Conservation (phyloP, 2,797 vertebrate genomes). For the Melanotaenia parkinsoni region DNA sequence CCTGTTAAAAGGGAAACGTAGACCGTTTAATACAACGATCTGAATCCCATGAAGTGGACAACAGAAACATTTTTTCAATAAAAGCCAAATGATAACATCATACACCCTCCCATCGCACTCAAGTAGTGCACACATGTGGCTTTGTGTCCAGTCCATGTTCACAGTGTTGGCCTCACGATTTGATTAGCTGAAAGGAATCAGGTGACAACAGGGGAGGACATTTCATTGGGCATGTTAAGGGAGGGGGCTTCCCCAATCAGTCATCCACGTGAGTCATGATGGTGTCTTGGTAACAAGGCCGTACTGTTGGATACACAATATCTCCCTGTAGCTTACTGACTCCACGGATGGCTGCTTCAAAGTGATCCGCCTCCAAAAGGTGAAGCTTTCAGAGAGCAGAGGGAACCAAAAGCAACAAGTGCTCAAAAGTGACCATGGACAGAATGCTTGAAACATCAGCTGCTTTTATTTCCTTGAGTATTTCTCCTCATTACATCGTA, state of each 20-base stretch:
- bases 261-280: slow-evolving; percentile 50
- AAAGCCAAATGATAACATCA: neutral
- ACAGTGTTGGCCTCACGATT: slow-evolving; percentile 1
- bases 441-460: neutral
- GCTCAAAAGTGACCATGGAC: slow-evolving; percentile 15
- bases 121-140: slow-evolving; percentile 18
- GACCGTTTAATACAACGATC: slow-evolving; percentile 21
- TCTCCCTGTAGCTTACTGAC: slow-evolving; percentile 64
- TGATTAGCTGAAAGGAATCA: slow-evolving; percentile 48
- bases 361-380: slow-evolving; percentile 60
- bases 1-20: slow-evolving; percentile 80
- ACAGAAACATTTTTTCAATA: neutral
- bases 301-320: slow-evolving; percentile 72
- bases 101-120: slow-evolving; percentile 33
- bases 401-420: slow-evolving; percentile 15
- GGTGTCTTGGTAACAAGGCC: slow-evolving; percentile 70
- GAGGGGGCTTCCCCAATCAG: slow-evolving; percentile 36
- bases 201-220: slow-evolving; percentile 39
- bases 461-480: slow-evolving; percentile 2
- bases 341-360: slow-evolving; percentile 60
- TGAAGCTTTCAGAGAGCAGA: slow-evolving; percentile 52
- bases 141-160: slow-evolving; percentile 32
- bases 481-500: neutral
- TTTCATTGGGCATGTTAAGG: slow-evolving; percentile 45
- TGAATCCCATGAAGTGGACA: neutral